Evolutionary conservation across 2,797 vertebrate genomes (phyloP).

Genomic region (Eulemur coronatus): DNA sequence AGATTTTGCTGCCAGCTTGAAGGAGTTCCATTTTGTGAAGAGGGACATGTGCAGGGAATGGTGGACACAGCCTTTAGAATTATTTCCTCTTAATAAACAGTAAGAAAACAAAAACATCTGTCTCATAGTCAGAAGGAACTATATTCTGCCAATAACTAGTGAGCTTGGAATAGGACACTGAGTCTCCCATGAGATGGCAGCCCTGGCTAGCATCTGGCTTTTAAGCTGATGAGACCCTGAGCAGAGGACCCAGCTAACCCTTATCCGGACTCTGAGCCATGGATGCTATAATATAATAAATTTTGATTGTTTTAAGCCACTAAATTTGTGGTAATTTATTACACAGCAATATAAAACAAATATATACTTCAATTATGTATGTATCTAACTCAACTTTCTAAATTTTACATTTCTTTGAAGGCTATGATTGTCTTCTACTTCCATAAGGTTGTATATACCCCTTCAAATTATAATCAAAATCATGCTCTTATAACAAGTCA

Average conservation of each 20-base stretch:
- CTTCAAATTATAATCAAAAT: background rate
- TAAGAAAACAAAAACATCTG: background rate
- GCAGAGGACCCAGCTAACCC: background rate
- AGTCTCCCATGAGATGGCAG: background rate
- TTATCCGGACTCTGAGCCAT: background rate
- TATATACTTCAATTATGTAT: background rate
- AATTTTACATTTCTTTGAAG: background rate
- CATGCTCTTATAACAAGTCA: background rate
- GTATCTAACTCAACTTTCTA: background rate
- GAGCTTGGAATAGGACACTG: background rate
- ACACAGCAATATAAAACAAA: background rate
- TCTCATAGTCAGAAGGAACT: background rate
- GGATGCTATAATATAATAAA: background rate
- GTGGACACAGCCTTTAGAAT: background rate
- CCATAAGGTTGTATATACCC: background rate
- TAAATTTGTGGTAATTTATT: background rate
- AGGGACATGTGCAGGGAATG: background rate
- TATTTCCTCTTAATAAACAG: background rate
- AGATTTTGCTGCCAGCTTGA: background rate
- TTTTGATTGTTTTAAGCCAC: background rate
- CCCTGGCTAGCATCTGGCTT: background rate
- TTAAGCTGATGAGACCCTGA: background rate
- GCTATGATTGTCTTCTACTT: background rate
- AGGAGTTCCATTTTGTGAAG: background rate
- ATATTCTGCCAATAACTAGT: background rate